Conservation (phyloP, 2,113 vertebrate species). For the Balaenoptera acutorostrata region DNA sequence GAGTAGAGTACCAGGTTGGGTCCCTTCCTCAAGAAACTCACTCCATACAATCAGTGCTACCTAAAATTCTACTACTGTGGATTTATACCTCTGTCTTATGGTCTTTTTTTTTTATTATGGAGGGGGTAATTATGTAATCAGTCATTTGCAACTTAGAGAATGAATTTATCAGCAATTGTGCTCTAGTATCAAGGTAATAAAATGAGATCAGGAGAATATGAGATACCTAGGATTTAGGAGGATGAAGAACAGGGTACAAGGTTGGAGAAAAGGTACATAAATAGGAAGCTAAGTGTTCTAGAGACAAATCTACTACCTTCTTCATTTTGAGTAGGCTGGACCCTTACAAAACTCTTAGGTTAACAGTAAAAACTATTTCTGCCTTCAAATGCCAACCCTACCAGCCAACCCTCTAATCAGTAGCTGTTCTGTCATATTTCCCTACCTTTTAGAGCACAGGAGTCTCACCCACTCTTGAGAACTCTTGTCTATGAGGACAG, state of each 20-base stretch:
- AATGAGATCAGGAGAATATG: not conserved
- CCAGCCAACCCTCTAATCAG: not conserved
- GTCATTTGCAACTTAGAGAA: conserved; percentile 15
- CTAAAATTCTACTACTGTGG: not conserved
- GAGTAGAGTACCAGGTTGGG: not conserved
- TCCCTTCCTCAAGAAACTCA: not conserved
- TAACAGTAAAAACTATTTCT: conserved; percentile 12
- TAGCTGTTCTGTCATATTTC: not conserved
- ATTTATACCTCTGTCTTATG: not conserved
- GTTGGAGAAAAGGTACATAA: not conserved
- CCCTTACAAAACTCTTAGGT: not conserved
- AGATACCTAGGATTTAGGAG: not conserved
- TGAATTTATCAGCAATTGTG: not conserved
- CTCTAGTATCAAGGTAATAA: not conserved
- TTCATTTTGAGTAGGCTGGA: not conserved
- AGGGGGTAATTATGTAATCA: not conserved
- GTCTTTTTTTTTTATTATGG: not conserved
- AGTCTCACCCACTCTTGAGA: not conserved
- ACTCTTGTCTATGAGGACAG: not conserved
- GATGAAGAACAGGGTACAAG: not conserved
- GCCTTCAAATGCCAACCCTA: not conserved
- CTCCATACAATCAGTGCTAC: not conserved
- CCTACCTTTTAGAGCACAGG: not conserved
- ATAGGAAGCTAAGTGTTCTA: not conserved
- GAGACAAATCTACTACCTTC: not conserved